phyloP scores from a whole-genome alignment of 2,113 vertebrate genomes.

The Megalops atlanticus region DNA sequence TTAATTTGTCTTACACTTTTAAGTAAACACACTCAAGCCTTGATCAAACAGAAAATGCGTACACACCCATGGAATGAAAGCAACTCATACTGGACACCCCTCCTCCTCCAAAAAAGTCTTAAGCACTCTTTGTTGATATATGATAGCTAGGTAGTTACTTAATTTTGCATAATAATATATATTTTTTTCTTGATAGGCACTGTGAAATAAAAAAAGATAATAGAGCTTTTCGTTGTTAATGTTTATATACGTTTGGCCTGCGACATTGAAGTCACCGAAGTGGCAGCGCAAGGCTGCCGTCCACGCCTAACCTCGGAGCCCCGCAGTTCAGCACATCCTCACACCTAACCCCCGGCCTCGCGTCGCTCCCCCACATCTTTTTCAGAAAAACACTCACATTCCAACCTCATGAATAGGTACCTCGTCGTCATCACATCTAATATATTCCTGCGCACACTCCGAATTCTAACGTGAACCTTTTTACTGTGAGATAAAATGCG shows the following conservation, averaged over 20 bases:
- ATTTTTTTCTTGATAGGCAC: too few species aligned
- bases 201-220: background rate
- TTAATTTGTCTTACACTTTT: background rate
- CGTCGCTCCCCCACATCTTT: constrained; percentile 33
- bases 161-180: too few species aligned
- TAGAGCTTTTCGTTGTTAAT: background rate
- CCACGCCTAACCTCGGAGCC: background rate
- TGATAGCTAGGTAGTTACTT: too few species aligned
- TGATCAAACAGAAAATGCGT: too few species aligned
- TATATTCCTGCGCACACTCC: constrained; percentile 49
- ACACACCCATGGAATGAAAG: background rate
- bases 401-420: constrained; percentile 57
- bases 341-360: constrained; percentile 27
- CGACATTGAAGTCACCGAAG: background rate
- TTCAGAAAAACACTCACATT: constrained; percentile 42
- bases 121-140: too few species aligned
- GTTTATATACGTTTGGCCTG: background rate
- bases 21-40: background rate
- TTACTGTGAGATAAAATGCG: background rate
- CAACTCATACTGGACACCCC: too few species aligned
- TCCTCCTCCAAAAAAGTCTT: too few species aligned
- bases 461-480: background rate
- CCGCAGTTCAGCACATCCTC: constrained; percentile 9
- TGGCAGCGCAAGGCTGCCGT: background rate
- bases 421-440: constrained; percentile 37